phyloP scores from a whole-genome alignment of 2,888 invertebrate genomes.

The Bibio marci region DNA sequence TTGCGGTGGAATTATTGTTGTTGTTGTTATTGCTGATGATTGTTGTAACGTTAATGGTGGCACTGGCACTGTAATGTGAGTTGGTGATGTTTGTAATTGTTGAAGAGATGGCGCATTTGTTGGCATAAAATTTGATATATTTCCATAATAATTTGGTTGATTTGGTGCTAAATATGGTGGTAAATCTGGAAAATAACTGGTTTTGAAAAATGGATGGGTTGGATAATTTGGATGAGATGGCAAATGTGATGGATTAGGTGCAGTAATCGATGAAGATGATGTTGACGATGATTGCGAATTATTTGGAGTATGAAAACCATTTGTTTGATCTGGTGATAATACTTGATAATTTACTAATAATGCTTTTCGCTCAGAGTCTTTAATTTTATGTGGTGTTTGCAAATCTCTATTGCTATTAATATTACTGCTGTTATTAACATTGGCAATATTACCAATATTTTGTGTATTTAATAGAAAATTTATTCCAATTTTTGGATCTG shows the following conservation, averaged over 20 bases:
- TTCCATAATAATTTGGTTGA: not conserved
- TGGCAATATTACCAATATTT: no score
- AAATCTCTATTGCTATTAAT: no score
- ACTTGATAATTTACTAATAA: no score
- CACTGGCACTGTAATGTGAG: constrained; percentile 6
- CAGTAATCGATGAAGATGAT: not conserved
- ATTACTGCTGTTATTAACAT: no score
- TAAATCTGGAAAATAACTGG: not conserved
- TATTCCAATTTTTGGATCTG: no score
- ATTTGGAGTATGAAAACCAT: not conserved
- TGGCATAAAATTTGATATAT: not conserved
- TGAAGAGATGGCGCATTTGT: not conserved
- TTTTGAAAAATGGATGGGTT: not conserved
- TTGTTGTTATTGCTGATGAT: constrained; percentile 14
- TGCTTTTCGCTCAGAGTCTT: no score
- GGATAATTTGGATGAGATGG: not conserved
- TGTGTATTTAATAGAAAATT: no score
- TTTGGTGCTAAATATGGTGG: not conserved
- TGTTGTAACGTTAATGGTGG: constrained; percentile 14
- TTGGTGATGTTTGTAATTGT: constrained; percentile 6
- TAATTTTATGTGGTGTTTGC: no score
- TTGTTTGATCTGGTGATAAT: no score
- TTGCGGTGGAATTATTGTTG: constrained; percentile 15
- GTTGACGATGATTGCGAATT: not conserved
- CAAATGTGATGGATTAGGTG: no score